These are phyloP conservation scores for Pseudois nayaur DNA, from an alignment of 2,113 vertebrate species.

Conservation along the genomic window DNA sequence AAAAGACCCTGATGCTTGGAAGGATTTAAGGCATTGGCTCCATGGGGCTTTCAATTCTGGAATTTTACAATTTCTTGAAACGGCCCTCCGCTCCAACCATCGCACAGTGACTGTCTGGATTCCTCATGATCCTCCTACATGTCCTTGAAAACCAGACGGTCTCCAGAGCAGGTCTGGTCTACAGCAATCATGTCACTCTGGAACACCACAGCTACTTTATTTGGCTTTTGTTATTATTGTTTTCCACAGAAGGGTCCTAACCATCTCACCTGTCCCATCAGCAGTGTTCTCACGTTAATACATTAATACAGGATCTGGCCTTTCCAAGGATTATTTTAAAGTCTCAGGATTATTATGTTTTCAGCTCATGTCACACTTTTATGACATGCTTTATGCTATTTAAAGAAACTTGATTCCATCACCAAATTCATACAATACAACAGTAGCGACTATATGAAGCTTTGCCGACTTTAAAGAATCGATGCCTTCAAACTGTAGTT, in stretches of 20 bases:
- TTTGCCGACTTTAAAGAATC: not conserved
- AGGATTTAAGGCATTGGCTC: not conserved
- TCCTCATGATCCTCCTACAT: rapidly evolving
- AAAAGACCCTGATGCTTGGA: not conserved
- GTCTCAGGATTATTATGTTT: not conserved
- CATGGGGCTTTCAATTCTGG: not conserved
- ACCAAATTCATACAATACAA: not conserved
- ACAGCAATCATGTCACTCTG: too few relatives aligned
- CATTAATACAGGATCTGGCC: rapidly evolving
- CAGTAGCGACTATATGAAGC: not conserved
- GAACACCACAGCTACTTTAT: not conserved
- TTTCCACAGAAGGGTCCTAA: not conserved
- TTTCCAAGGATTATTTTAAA: not conserved
- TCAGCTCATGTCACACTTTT: not conserved
- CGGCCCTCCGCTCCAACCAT: not conserved
- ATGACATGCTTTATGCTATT: not conserved
- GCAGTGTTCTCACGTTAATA: rapidly evolving
- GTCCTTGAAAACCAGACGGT: rapidly evolving
- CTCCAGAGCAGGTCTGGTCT: not conserved
- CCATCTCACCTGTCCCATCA: too few relatives aligned
- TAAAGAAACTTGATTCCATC: not conserved
- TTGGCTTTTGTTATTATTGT: not conserved
- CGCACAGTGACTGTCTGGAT: rapidly evolving
- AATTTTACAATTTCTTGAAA: not conserved
- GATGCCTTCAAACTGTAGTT: not conserved